Base-by-base conservation (phyloP, 2,113 vertebrate genomes). In the Aythya baeri region DNA sequence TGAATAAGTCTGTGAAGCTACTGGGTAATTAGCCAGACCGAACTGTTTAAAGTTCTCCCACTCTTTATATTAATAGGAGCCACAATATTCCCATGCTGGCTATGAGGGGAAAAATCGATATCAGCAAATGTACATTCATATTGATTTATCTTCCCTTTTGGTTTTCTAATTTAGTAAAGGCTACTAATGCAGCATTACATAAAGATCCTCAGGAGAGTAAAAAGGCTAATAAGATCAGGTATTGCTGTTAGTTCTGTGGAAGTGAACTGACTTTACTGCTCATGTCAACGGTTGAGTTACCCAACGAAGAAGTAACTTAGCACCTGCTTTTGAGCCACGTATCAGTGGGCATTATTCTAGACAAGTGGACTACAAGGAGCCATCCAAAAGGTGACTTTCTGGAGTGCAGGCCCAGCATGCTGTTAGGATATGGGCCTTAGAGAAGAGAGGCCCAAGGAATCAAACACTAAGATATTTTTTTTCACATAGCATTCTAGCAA, bases 121-220 rank as follows among this genome's bases (percentile, higher is more conserved):
- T 58, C 95, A 88, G 87, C 94, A 82, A 96, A 89, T 18, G 89
- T 72, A 95, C 81, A 95, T 95, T 90, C 61, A n/a, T 95, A 96
- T 96, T 93, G 96, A 97, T 96, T 96, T 96, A 93, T 97, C 79
- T 89, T 95, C 93, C 94, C 86, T 93, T 96, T 80, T 93, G 95
- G 71, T 61, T 96, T 92, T 91, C 95, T 92, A 97, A 96, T 96
- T 97, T 95, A 96, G 95, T 94, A 92, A 97, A 83, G 93, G 94
- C 86, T 96, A 63, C 93, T 93, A 95, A 93, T 90, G 83, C 82
- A 91, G 94, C 77, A 68, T 89, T 96, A 91, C 83, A 95, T 93
- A 96, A 96, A 97, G 96, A 94, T 96, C 85, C 94, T 95, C 92
- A 59, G 92, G 92, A 92, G 91, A 95, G 34, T 25, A 41, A 26